Conservation (phyloP, 1,140 invertebrate genomes). For the Nylanderia fulva region DNA sequence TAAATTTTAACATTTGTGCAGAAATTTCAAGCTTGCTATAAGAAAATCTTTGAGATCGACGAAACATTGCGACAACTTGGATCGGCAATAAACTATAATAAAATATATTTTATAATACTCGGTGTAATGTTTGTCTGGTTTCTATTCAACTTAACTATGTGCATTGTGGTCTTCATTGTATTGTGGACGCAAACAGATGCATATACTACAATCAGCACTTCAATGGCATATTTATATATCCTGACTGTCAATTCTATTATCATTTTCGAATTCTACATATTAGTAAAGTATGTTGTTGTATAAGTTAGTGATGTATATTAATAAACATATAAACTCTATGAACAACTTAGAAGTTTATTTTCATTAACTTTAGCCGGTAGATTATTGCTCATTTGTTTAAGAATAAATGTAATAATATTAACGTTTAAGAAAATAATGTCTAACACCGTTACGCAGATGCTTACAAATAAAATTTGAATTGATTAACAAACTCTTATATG, state of each 20-base stretch:
- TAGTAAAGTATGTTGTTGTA: slow-evolving; percentile 23
- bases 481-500: slow-evolving; percentile 24
- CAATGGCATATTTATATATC: too few species aligned
- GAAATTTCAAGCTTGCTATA: slow-evolving; percentile 1
- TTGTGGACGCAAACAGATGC: too few species aligned
- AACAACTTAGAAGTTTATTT: not conserved
- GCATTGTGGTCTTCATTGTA: too few species aligned
- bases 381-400: not conserved
- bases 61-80: slow-evolving; percentile 40
- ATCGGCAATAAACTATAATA: not conserved
- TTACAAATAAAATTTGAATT: slow-evolving; percentile 35
- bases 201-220: too few species aligned
- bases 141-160: too few species aligned
- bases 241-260: not conserved
- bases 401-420: not conserved
- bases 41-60: slow-evolving; percentile 37
- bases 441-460: slow-evolving; percentile 29
- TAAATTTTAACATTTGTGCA: not conserved
- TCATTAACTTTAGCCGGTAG: too few species aligned
- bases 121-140: not conserved
- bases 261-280: slow-evolving; percentile 28
- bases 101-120: not conserved
- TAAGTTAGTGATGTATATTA: too few species aligned
- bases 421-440: not conserved
- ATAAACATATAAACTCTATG: not conserved